These are phyloP conservation scores for Temnothorax longispinosus DNA, from an alignment of 1,140 invertebrate genomes.

Conservation along the genomic window DNA sequence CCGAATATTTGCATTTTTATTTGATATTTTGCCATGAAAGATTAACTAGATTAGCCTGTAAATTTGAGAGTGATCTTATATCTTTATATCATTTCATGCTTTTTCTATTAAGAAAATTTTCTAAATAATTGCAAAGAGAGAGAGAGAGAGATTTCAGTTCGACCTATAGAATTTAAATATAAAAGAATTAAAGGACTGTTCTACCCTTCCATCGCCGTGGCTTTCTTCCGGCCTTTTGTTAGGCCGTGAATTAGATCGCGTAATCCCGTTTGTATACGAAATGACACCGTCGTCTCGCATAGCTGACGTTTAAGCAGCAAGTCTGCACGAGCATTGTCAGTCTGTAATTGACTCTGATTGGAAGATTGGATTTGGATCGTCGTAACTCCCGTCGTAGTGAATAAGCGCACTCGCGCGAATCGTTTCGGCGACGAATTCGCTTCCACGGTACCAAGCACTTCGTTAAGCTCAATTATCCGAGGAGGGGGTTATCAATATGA, in stretches of 20 bases:
- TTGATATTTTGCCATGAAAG: background rate
- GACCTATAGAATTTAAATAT: slow-evolving; percentile 67
- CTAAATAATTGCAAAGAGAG: background rate
- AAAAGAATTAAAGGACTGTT: slow-evolving; percentile 55
- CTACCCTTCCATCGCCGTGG: slow-evolving; percentile 74
- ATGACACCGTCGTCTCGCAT: slow-evolving; percentile 83
- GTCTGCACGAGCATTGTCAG: slow-evolving; percentile 80
- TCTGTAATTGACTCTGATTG: slow-evolving; percentile 86
- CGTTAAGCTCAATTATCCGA: slow-evolving; percentile 83
- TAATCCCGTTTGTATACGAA: slow-evolving; percentile 85
- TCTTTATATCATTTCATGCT: background rate
- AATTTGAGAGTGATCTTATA: background rate
- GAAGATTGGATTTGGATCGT: slow-evolving; percentile 85
- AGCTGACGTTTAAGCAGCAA: slow-evolving; percentile 83
- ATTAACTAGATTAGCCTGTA: background rate
- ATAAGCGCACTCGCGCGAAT: slow-evolving; percentile 54
- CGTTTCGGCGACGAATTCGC: slow-evolving; percentile 77
- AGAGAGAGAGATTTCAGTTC: background rate
- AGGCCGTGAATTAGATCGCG: slow-evolving; percentile 84
- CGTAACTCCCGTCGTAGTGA: slow-evolving; percentile 53
- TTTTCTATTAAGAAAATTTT: background rate
- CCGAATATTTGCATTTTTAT: slow-evolving; percentile 15
- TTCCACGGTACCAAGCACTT: slow-evolving; percentile 80
- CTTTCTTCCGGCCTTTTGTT: slow-evolving; percentile 84
- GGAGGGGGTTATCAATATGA: slow-evolving; percentile 75